Conservation (phyloP, 2,888 invertebrate species). For the Drosophila parthenogenetica region DNA sequence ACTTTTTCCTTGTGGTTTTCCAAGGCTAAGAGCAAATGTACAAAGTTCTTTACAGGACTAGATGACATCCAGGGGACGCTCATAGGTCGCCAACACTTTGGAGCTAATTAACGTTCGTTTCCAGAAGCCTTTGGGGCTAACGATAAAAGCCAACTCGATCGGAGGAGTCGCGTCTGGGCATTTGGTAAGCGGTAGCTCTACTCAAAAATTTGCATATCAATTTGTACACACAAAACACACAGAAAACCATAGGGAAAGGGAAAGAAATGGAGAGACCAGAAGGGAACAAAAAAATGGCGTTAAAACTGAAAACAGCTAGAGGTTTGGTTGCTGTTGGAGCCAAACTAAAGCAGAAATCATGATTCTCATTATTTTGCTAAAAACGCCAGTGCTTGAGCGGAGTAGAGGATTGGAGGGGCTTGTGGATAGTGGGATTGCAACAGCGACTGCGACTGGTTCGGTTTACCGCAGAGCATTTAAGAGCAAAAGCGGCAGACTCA, state of each 20-base stretch:
- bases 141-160: constrained; percentile 51
- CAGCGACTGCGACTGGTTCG: constrained; percentile 12
- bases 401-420: neutral
- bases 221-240: constrained; percentile 69
- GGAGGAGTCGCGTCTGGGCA: constrained; percentile 25
- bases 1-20: neutral
- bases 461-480: constrained; percentile 68
- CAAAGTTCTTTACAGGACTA: constrained; percentile 2
- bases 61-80: neutral
- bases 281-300: constrained; percentile 62
- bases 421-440: constrained; percentile 24
- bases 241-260: constrained; percentile 6
- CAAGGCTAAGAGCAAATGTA: constrained; percentile 4
- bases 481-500: constrained; percentile 68
- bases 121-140: constrained; percentile 35
- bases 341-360: constrained; percentile 80
- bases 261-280: constrained; percentile 4
- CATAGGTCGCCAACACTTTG: constrained; percentile 60
- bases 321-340: constrained; percentile 38
- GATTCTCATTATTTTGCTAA: constrained; percentile 82
- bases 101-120: constrained; percentile 70
- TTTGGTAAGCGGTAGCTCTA: constrained; percentile 45
- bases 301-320: constrained; percentile 67
- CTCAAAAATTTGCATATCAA: constrained; percentile 81
- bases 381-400: constrained; percentile 58